Conservation (phyloP, 2,888 invertebrate genomes). For the Philonicus albiceps region DNA sequence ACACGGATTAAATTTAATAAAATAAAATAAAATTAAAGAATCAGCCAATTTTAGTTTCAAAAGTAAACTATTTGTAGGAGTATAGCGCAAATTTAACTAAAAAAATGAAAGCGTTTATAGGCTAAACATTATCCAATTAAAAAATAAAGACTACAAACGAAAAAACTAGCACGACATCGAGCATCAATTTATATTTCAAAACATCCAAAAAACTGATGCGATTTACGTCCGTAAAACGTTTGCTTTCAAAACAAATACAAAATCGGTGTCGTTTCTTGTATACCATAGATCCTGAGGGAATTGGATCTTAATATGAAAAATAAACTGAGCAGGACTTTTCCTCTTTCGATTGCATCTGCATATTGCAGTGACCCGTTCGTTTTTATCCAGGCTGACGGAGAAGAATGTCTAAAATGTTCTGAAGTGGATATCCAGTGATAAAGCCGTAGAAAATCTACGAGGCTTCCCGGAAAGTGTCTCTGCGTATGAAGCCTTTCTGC, state of each 20-base stretch:
- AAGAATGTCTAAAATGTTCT: not conserved
- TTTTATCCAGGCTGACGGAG: not conserved
- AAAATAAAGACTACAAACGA: not conserved
- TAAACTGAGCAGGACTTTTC: not conserved
- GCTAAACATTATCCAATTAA: not conserved
- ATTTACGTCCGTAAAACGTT: not conserved
- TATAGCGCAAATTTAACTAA: too few relatives aligned
- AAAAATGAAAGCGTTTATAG: too few relatives aligned
- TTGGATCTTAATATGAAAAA: not conserved
- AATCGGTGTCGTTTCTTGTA: not conserved
- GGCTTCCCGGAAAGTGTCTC: not conserved
- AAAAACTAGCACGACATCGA: not conserved
- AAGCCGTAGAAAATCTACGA: not conserved
- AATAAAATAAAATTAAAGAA: too few relatives aligned
- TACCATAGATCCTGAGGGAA: not conserved
- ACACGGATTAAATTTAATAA: too few relatives aligned
- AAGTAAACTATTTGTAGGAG: too few relatives aligned
- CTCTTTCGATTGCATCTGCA: not conserved
- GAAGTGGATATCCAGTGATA: not conserved
- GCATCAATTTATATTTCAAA: not conserved
- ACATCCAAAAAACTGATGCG: not conserved
- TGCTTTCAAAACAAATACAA: not conserved
- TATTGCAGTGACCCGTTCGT: not conserved
- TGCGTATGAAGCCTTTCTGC: not conserved
- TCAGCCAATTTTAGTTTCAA: too few relatives aligned